Evolutionary conservation across 1,140 invertebrate species (phyloP).

Genomic region (Teleogryllus occipitalis): DNA sequence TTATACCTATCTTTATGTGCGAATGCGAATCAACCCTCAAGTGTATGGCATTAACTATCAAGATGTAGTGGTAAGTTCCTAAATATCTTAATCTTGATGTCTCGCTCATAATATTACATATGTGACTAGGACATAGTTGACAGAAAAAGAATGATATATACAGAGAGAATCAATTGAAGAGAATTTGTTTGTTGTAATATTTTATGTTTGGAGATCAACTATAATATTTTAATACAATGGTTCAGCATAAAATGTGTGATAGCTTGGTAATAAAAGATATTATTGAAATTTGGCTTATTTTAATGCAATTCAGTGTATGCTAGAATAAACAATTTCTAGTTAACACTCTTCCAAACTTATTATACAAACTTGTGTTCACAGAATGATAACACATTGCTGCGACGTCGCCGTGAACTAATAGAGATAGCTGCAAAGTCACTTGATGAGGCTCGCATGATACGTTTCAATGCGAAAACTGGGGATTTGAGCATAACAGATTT

Average conservation of each 20-base stretch:
- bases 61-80: conserved; percentile 44
- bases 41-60: conserved; percentile 76
- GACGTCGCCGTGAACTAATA: conserved; percentile 68
- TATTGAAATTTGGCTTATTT: no score
- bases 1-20: conserved; percentile 92
- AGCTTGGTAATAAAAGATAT: no score
- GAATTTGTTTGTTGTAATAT: not conserved
- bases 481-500: conserved; percentile 81
- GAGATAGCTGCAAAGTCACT: conserved; percentile 68
- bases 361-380: conserved; percentile 28
- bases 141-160: not conserved
- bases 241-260: no score
- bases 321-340: no score
- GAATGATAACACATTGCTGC: conserved; percentile 67
- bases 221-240: not conserved
- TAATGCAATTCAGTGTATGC: no score
- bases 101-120: no score
- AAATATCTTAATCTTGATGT: not conserved
- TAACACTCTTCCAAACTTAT: no score
- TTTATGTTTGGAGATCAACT: not conserved
- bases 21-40: conserved; percentile 89
- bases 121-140: not conserved
- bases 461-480: conserved; percentile 76
- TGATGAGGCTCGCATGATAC: conserved; percentile 90
- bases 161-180: not conserved